A percentile compares a stretch with the other conserved stretches of the same genome.
These are phyloP conservation scores for Axis porcinus DNA, from an alignment of 2,113 vertebrate species.

Conservation along the genomic window DNA sequence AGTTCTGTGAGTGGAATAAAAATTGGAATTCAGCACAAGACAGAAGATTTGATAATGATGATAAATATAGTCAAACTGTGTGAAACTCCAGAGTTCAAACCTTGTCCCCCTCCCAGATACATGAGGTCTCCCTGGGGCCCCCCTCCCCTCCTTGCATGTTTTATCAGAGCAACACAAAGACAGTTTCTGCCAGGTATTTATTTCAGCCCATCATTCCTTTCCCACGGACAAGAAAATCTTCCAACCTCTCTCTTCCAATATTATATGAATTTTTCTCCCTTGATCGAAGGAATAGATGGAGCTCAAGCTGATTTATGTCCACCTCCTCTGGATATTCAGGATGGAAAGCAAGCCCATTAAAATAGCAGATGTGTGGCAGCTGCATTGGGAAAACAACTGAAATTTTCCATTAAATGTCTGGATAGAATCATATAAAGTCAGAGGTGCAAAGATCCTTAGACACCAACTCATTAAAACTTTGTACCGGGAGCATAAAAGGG, in stretches of 20 bases:
- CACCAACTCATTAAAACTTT: not conserved
- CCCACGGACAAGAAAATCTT: not conserved
- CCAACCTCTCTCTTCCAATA: not conserved
- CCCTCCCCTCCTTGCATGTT: rapidly evolving
- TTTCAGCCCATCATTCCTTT: not conserved
- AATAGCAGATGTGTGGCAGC: not conserved
- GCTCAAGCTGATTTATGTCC: not conserved
- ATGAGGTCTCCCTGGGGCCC: rapidly evolving
- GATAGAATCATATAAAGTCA: not conserved
- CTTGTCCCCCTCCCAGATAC: too few relatives aligned
- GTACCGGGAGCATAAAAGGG: not conserved
- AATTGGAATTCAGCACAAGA: not conserved
- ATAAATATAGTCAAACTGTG: not conserved
- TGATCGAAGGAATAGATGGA: not conserved
- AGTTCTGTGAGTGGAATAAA: not conserved
- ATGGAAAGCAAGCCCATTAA: not conserved
- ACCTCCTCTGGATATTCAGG: not conserved
- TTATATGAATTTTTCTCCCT: not conserved
- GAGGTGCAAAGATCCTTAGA: not conserved
- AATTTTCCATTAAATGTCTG: not conserved
- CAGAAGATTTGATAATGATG: not conserved
- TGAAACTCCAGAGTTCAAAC: not conserved
- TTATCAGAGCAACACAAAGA: not conserved
- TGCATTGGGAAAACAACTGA: not conserved
- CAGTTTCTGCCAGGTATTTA: not conserved